Conservation (phyloP, 1,140 invertebrate genomes). For the Babylonia areolata region DNA sequence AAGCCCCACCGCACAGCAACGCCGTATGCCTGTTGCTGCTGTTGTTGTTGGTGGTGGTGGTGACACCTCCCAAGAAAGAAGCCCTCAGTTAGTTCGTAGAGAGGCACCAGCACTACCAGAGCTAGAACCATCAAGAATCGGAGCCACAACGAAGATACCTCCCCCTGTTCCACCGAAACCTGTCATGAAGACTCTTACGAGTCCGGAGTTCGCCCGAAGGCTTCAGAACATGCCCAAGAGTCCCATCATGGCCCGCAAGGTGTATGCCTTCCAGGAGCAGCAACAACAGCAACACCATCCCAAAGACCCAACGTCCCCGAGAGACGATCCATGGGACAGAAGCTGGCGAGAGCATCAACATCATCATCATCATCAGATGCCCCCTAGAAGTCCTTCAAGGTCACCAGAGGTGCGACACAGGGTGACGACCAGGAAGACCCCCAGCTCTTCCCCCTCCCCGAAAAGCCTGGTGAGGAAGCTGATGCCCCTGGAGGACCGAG, state of each 20-base stretch:
- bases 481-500: constrained; percentile 3
- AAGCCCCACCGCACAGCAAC: background rate
- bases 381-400: background rate
- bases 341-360: background rate
- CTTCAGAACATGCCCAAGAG: constrained; percentile 25
- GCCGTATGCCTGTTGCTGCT: background rate
- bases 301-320: too few species aligned
- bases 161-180: constrained; percentile 15
- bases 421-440: background rate
- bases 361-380: constrained; percentile 23
- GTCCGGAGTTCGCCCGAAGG: constrained; percentile 2
- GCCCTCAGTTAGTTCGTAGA: background rate
- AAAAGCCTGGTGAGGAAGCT: constrained; percentile 19
- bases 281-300: background rate
- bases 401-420: constrained; percentile 20
- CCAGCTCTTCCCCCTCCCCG: constrained; percentile 33
- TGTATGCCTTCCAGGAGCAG: constrained; percentile 7
- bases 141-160: background rate
- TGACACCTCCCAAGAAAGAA: background rate
- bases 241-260: constrained; percentile 1
- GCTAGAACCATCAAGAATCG: background rate
- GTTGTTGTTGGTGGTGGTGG: too few species aligned
- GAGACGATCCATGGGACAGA: constrained; percentile 8
- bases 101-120: background rate
- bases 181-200: background rate